Conservation (phyloP, 2,888 invertebrate genomes). For the Tuta absoluta region DNA sequence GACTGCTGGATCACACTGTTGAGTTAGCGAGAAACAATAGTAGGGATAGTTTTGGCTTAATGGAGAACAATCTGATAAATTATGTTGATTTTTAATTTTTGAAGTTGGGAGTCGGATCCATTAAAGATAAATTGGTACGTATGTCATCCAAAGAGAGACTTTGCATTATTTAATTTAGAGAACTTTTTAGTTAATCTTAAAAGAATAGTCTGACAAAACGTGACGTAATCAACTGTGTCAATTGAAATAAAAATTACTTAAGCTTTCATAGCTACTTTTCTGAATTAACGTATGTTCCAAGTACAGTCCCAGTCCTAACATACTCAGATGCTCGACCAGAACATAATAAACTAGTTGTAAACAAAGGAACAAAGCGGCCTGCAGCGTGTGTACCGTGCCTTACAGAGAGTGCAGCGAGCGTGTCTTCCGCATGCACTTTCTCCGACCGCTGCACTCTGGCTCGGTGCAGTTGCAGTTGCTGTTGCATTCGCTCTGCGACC, state of each 20-base stretch:
- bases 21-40: neutral
- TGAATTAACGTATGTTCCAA: neutral
- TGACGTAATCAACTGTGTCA: too few species aligned
- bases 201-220: too few species aligned
- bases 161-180: too few species aligned
- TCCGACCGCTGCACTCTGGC: conserved; percentile 40
- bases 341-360: conserved; percentile 16
- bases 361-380: conserved; percentile 28
- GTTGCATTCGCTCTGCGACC: too few species aligned
- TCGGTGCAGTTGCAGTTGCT: conserved; percentile 20
- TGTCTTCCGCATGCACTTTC: conserved; percentile 61
- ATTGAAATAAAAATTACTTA: too few species aligned
- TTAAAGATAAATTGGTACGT: too few species aligned
- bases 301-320: neutral
- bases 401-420: conserved; percentile 34
- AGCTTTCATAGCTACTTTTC: neutral
- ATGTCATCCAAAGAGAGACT: too few species aligned
- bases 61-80: too few species aligned
- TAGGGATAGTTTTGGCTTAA: too few species aligned
- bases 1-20: neutral
- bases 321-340: neutral
- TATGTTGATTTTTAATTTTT: neutral
- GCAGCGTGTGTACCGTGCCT: conserved; percentile 29
- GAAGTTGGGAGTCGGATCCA: too few species aligned
- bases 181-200: too few species aligned